phyloP scores from a whole-genome alignment of 2,888 invertebrate species.

The Rutpela maculata region DNA sequence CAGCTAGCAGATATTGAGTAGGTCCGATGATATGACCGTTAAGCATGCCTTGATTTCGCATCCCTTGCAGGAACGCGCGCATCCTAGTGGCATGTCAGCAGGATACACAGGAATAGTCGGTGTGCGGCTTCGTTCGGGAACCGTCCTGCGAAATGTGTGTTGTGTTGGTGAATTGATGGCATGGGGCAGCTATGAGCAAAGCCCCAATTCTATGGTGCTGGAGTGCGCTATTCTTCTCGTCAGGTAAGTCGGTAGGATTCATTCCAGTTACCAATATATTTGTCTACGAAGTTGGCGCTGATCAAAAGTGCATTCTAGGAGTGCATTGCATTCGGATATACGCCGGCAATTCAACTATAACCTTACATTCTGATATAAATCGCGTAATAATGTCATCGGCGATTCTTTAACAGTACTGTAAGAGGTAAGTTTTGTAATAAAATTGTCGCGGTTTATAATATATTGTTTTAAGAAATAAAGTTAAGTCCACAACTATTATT shows the following conservation, averaged over 20 bases:
- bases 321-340: not conserved
- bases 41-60: conserved; percentile 65
- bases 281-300: not conserved
- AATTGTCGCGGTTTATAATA: too few species aligned
- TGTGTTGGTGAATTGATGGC: conserved; percentile 63
- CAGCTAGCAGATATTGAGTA: conserved; percentile 58
- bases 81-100: conserved; percentile 66
- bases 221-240: conserved; percentile 64
- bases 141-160: conserved; percentile 58
- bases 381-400: not conserved
- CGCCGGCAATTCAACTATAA: conserved; percentile 54
- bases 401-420: too few species aligned
- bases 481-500: too few species aligned
- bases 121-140: conserved; percentile 65
- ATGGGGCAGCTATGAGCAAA: conserved; percentile 67
- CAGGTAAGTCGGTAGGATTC: conserved; percentile 59
- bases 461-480: too few species aligned
- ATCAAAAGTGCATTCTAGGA: not conserved
- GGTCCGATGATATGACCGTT: conserved; percentile 60
- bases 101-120: conserved; percentile 66
- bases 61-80: conserved; percentile 66
- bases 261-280: not conserved
- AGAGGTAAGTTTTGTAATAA: too few species aligned
- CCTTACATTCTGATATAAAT: conserved; percentile 41
- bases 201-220: conserved; percentile 67